A percentile compares a stretch with the other conserved stretches of the same genome.
Conservation (phyloP, 2,888 invertebrate genomes). For the Hypomecis atomaria region DNA sequence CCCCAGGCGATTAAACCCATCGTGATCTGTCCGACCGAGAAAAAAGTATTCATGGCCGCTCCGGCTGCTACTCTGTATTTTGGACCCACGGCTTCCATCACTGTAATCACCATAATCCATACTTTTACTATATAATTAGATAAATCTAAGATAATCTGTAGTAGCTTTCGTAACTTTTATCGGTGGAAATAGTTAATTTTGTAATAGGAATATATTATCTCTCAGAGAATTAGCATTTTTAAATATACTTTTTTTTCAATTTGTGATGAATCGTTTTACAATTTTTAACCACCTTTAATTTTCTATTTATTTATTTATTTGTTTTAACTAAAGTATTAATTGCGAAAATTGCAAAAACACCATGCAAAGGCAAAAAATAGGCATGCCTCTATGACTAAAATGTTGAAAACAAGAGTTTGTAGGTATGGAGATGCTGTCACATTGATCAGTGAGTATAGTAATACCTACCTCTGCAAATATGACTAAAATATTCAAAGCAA, state of each 20-base stretch:
- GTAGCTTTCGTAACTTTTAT: constrained; percentile 2
- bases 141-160: not conserved
- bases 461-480: too few species aligned
- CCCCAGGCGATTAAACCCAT: constrained; percentile 88
- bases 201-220: not conserved
- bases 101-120: constrained; percentile 61
- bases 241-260: not conserved
- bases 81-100: constrained; percentile 90
- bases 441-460: too few species aligned
- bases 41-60: constrained; percentile 87
- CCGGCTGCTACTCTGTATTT: constrained; percentile 88
- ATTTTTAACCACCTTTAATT: constrained; percentile 1
- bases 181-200: not conserved
- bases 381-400: too few species aligned
- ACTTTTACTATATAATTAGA: not conserved
- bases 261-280: not conserved
- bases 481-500: not conserved
- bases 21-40: constrained; percentile 88
- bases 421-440: too few species aligned
- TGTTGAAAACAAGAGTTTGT: too few species aligned
- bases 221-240: constrained; percentile 3
- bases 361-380: too few species aligned
- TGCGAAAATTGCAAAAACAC: too few species aligned
- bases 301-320: too few species aligned
- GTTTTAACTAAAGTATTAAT: constrained; percentile 3